Percentiles rank a stretch among this genome's conserved stretches.
These are phyloP conservation scores for Lasioglossum baleicum DNA, from an alignment of 1,140 invertebrate genomes.

Conservation along the genomic window DNA sequence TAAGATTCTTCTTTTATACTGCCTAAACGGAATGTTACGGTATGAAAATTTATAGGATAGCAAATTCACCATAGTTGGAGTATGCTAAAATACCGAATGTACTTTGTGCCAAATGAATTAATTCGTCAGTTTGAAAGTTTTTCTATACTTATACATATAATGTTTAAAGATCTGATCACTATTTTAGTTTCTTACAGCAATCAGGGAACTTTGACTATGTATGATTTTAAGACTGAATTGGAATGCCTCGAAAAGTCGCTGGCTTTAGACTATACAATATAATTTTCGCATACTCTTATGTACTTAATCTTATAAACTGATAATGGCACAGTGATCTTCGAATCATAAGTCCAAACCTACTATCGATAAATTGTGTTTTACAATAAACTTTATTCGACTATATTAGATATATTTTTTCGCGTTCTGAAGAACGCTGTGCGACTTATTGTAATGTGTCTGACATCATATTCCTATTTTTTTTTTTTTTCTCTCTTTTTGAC, in stretches of 20 bases:
- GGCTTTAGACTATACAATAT: slow-evolving; percentile 58
- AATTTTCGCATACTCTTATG: slow-evolving; percentile 53
- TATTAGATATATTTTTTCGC: slow-evolving; percentile 28
- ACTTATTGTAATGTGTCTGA: slow-evolving; percentile 15
- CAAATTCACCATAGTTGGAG: slow-evolving; percentile 68
- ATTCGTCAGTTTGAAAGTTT: slow-evolving; percentile 44
- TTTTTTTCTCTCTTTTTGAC: slow-evolving; percentile 9
- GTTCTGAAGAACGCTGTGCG: background rate
- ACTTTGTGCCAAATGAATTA: slow-evolving; percentile 73
- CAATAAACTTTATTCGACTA: slow-evolving; percentile 36
- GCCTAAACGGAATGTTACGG: slow-evolving; percentile 58
- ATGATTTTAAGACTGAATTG: slow-evolving; percentile 69
- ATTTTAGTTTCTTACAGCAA: slow-evolving; percentile 51
- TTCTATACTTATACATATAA: slow-evolving; percentile 14
- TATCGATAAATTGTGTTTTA: slow-evolving; percentile 34
- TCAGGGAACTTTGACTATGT: slow-evolving; percentile 37
- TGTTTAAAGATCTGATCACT: slow-evolving; percentile 42
- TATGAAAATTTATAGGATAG: slow-evolving; percentile 66
- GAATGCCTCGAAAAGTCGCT: slow-evolving; percentile 57
- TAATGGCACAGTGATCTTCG: slow-evolving; percentile 50
- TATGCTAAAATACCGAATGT: slow-evolving; percentile 68
- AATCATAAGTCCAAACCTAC: slow-evolving; percentile 24
- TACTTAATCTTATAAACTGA: slow-evolving; percentile 55
- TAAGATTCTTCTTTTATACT: slow-evolving; percentile 57
- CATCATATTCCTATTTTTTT: slow-evolving; percentile 33